These are phyloP conservation scores for Spea multiplicata DNA, from an alignment of 2,113 vertebrate genomes.

Conservation along the genomic window DNA sequence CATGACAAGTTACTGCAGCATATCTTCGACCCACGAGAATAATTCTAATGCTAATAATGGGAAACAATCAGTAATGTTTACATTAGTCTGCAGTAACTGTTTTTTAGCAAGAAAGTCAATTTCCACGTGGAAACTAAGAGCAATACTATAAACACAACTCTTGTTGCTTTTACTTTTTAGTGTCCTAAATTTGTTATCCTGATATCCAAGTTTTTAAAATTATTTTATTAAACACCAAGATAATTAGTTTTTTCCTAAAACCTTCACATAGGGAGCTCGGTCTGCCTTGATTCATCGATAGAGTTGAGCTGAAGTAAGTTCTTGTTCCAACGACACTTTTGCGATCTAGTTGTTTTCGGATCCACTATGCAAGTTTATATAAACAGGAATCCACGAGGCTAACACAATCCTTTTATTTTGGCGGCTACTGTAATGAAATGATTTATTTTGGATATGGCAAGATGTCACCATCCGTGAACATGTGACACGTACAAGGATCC, in stretches of 20 bases:
- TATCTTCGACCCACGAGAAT: slow-evolving; percentile 22
- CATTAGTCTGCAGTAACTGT: slow-evolving; percentile 35
- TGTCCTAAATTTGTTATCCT: no score
- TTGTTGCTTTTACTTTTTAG: not conserved
- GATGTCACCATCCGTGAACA: no score
- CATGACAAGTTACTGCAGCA: slow-evolving; percentile 40
- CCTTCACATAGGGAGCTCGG: not conserved
- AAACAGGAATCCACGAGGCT: no score
- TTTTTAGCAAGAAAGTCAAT: slow-evolving; percentile 12
- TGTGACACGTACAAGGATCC: no score
- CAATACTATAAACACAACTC: slow-evolving; percentile 1
- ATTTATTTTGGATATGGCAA: no score
- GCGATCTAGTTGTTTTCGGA: no score
- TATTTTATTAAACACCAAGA: not conserved
- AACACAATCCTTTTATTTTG: no score
- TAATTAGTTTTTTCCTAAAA: not conserved
- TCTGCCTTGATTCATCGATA: no score
- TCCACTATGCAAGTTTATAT: no score
- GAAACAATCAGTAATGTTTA: slow-evolving; percentile 37
- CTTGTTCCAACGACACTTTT: no score
- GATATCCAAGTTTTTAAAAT: not conserved
- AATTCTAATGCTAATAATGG: slow-evolving; percentile 30
- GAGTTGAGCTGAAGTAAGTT: no score
- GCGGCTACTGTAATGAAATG: no score
- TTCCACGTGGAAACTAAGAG: slow-evolving; percentile 15